Base-by-base conservation (phyloP, 2,797 vertebrate genomes). In the Esox masquinongy region DNA sequence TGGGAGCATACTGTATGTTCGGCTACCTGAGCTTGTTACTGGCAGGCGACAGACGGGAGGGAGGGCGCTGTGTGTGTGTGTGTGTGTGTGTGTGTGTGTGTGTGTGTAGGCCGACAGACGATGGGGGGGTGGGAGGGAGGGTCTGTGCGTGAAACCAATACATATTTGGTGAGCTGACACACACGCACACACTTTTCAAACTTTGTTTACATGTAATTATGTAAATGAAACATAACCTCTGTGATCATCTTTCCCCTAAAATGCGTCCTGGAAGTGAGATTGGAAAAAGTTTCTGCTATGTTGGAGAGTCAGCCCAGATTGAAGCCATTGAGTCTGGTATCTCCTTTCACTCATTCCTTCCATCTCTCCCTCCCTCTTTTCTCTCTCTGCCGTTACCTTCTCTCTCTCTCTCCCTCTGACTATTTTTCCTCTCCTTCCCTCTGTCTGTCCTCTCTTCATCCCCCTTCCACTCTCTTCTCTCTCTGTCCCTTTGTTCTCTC, bases 131-230 rank as follows among this genome's bases (percentile, higher is more conserved):
- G 53, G 43, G 39, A 70, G 8, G 47, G 47, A 70, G 43, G 14
- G 26, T 66, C 9, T 43, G 29, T 61, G 64, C 5, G 75, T 56
- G 63, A 74, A 78, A 66, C 50, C 43, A 73, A 83, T 83, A 82
- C 79, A 88, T 83, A 82, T 83, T 83, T 85, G 82, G 83, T 79
- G 26, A 70, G 77, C 59, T 59, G 66, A 59, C 72, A 70, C 19
- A 64, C 50, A 59, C 26, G 56, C 63, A 51, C 71, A 14, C 56
- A 74, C 73, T 67, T 56, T 72, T 70, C 34, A 47, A 39, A 26
- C 64, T 43, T 77, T 31, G 63, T 67, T 34, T 36, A 36, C 17
- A 31, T 34, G 29, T 34, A 29, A 73, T 79, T 50, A 61, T 72
- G 72, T 75, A 31, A 31, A 61, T 19, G 70, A 74, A 79, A 77